Evolutionary conservation across 1,140 invertebrate species (phyloP).

Genomic region (Pseudoatta argentina): DNA sequence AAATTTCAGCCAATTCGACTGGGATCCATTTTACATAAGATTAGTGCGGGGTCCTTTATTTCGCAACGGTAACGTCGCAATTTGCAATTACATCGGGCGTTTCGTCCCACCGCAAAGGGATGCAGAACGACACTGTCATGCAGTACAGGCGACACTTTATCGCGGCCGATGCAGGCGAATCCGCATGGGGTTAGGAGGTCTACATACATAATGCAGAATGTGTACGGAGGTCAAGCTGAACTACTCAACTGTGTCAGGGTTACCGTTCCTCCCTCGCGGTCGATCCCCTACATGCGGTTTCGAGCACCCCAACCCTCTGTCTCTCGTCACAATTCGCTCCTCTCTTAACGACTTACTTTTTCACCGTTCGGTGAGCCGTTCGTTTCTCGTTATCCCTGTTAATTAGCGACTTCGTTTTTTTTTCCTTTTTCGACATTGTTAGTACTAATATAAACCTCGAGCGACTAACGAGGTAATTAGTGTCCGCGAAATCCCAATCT

Average conservation of each 20-base stretch:
- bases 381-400: slow-evolving; percentile 73
- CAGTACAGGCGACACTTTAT: neutral
- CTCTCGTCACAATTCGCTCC: neutral
- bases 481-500: neutral
- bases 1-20: too few species aligned
- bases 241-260: slow-evolving; percentile 84
- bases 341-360: neutral
- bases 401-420: slow-evolving; percentile 68
- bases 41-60: slow-evolving; percentile 8
- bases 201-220: slow-evolving; percentile 82
- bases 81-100: slow-evolving; percentile 23
- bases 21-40: too few species aligned
- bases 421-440: slow-evolving; percentile 58
- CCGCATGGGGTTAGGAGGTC: slow-evolving; percentile 77
- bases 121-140: neutral
- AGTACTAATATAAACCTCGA: slow-evolving; percentile 55
- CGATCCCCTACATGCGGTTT: slow-evolving; percentile 68
- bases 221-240: slow-evolving; percentile 72
- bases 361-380: slow-evolving; percentile 34
- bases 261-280: slow-evolving; percentile 71
- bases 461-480: slow-evolving; percentile 72
- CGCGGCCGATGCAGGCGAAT: slow-evolving; percentile 61
- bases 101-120: slow-evolving; percentile 12
- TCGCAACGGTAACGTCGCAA: slow-evolving; percentile 11
- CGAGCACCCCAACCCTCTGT: slow-evolving; percentile 51